These are phyloP conservation scores for Hycleus cichorii DNA, from an alignment of 1,140 invertebrate genomes.

Conservation along the genomic window DNA sequence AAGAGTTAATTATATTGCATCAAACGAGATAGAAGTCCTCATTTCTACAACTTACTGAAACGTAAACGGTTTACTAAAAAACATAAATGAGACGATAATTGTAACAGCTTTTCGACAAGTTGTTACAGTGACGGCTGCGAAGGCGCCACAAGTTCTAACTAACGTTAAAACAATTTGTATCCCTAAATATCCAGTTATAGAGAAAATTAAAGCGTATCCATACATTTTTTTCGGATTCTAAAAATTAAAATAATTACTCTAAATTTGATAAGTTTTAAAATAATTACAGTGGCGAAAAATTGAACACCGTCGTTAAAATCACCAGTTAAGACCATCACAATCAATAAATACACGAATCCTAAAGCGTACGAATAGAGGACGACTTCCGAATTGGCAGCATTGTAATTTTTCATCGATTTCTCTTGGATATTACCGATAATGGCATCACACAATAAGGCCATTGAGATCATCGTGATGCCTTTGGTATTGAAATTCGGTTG, in stretches of 20 bases:
- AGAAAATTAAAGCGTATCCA: constrained; percentile 79
- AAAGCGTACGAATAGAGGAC: constrained; percentile 90
- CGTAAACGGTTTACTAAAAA: constrained; percentile 92
- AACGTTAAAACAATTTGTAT: constrained; percentile 85
- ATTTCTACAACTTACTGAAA: constrained; percentile 64
- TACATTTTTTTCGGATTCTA: constrained; percentile 72
- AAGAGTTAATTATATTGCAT: too few relatives aligned
- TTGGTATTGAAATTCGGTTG: constrained; percentile 79
- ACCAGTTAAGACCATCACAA: constrained; percentile 66
- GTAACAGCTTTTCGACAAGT: constrained; percentile 85
- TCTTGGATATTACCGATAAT: constrained; percentile 95
- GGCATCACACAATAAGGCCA: constrained; percentile 85
- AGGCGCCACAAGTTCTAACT: constrained; percentile 79
- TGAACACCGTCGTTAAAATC: constrained; percentile 65
- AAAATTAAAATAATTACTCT: constrained; percentile 22
- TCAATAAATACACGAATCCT: constrained; percentile 76
- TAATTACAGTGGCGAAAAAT: constrained; percentile 68
- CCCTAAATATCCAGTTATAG: constrained; percentile 82
- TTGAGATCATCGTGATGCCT: constrained; percentile 80
- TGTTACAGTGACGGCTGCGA: constrained; percentile 85
- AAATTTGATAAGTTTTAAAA: background rate
- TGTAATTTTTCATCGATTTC: constrained; percentile 79
- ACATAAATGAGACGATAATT: constrained; percentile 85
- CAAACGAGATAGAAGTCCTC: too few relatives aligned
- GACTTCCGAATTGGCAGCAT: constrained; percentile 82